These are phyloP conservation scores for Frankliniella intonsa DNA, from an alignment of 2,888 invertebrate species.

Conservation along the genomic window DNA sequence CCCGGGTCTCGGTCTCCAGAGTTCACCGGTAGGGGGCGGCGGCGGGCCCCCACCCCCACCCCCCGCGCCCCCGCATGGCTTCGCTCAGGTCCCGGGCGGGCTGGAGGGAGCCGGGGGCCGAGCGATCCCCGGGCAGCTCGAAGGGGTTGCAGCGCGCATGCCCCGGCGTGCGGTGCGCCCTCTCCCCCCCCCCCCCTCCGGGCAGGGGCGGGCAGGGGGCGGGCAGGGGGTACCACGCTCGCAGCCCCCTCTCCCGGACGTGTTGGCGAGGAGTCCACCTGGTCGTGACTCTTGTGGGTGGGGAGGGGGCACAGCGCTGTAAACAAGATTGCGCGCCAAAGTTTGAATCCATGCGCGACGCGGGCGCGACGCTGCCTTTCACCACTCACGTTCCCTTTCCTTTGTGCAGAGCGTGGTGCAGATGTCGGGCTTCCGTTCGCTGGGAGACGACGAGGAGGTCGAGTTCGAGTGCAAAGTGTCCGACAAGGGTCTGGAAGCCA, in stretches of 20 bases:
- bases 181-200: background rate
- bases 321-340: too few species aligned
- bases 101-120: background rate
- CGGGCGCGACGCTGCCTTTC: too few species aligned
- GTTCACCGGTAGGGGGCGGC: background rate
- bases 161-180: background rate
- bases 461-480: constrained; percentile 82
- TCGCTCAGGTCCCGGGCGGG: background rate
- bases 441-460: constrained; percentile 83
- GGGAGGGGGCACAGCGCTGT: background rate
- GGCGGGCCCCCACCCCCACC: background rate
- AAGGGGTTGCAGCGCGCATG: background rate
- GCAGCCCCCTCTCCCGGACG: background rate
- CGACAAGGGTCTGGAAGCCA: constrained; percentile 82
- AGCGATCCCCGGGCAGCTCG: background rate
- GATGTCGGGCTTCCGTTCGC: constrained; percentile 82
- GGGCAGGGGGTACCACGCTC: background rate
- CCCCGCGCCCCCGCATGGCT: background rate
- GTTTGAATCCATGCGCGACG: too few species aligned
- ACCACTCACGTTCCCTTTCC: too few species aligned
- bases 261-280: background rate
- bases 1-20: background rate
- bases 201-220: too few species aligned
- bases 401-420: constrained; percentile 77
- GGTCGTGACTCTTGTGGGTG: background rate